phyloP scores from a whole-genome alignment of 2,888 invertebrate genomes.

The Caenorhabditis drosophilae region DNA sequence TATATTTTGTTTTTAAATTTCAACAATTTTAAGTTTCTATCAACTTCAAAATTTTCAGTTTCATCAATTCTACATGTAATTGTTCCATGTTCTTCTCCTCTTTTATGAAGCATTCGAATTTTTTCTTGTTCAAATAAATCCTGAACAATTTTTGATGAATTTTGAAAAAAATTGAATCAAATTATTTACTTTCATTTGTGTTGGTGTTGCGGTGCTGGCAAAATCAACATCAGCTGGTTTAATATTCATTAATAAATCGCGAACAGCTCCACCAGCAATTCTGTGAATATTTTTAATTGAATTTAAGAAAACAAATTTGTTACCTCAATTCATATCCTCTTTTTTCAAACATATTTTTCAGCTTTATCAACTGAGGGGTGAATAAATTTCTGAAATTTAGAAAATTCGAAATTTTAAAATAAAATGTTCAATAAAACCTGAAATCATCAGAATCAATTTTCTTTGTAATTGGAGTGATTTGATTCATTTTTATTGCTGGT shows the following conservation, averaged over 20 bases:
- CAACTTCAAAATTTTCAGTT: conserved; percentile 86
- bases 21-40: conserved; percentile 3
- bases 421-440: not conserved
- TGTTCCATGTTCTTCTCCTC: conserved; percentile 90
- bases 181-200: conserved; percentile 87
- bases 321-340: conserved; percentile 75
- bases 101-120: conserved; percentile 87
- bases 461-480: not conserved
- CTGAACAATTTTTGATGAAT: too few species aligned
- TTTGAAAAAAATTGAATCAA: too few species aligned
- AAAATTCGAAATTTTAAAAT: not conserved
- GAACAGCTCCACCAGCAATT: conserved; percentile 94
- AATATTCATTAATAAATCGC: conserved; percentile 73
- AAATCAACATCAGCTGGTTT: conserved; percentile 92
- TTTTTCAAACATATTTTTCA: conserved; percentile 79
- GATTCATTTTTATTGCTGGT: not conserved
- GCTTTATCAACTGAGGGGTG: conserved; percentile 79
- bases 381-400: conserved; percentile 76
- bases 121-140: conserved; percentile 71
- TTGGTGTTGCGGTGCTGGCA: conserved; percentile 94
- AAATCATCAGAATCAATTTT: not conserved
- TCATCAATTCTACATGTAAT: conserved; percentile 93
- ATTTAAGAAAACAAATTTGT: conserved; percentile 4
- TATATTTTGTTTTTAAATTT: conserved; percentile 6
- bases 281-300: too few species aligned